Evolutionary conservation across 2,797 vertebrate species (phyloP).

Genomic region (Sparidentex hasta): DNA sequence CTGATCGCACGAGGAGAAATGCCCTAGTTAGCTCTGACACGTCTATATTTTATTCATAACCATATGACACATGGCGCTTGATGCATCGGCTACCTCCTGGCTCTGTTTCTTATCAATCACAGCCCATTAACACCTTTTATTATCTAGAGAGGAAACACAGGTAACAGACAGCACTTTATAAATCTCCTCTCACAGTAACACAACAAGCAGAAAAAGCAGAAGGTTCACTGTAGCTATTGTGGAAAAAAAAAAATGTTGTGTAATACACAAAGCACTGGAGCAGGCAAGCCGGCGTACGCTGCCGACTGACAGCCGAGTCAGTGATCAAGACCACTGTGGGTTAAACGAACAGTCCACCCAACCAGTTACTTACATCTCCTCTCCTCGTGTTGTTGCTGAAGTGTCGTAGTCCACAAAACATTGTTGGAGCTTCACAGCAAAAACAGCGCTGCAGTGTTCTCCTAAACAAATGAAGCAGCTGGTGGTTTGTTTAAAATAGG

Average conservation of each 20-base stretch:
- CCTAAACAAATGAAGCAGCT: too few species aligned
- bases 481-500: too few species aligned
- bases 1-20: slow-evolving; percentile 45
- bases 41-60: slow-evolving; percentile 80
- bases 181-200: not conserved
- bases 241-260: slow-evolving; percentile 1
- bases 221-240: not conserved
- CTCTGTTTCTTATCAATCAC: slow-evolving; percentile 45
- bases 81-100: slow-evolving; percentile 51
- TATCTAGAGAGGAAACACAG: not conserved
- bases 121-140: not conserved
- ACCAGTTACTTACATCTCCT: too few species aligned
- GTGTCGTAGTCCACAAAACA: too few species aligned
- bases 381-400: too few species aligned
- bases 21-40: slow-evolving; percentile 74
- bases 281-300: not conserved
- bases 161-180: not conserved
- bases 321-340: not conserved
- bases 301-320: slow-evolving; percentile 19
- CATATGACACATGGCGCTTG: slow-evolving; percentile 71
- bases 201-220: slow-evolving; percentile 12
- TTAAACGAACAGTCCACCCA: not conserved
- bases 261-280: not conserved
- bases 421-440: too few species aligned
- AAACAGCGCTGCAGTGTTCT: too few species aligned